Conservation (phyloP, 2,797 vertebrate genomes). For the Odontamblyopus lacepedii region DNA sequence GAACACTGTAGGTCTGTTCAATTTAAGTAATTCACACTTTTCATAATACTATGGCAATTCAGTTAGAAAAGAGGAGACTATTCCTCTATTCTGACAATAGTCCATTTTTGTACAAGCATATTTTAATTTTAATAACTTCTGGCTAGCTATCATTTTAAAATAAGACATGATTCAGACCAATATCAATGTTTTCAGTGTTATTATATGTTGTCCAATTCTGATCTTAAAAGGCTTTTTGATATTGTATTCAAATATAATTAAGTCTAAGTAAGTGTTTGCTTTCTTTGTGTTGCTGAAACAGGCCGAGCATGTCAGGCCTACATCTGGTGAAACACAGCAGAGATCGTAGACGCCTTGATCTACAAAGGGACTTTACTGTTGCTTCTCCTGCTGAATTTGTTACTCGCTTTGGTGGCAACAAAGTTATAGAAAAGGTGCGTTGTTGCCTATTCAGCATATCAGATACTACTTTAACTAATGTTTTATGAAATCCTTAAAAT, state of each 20-base stretch:
- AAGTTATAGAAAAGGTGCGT: slow-evolving; percentile 94
- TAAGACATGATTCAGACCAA: too few species aligned
- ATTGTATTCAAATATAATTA: neutral
- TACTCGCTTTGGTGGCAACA: slow-evolving; percentile 96
- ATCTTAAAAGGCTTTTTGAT: too few species aligned
- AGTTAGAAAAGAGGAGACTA: neutral
- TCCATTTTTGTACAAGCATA: too few species aligned
- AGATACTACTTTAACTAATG: neutral
- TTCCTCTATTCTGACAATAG: neutral
- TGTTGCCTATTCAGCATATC: neutral
- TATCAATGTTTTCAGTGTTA: too few species aligned
- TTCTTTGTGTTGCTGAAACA: slow-evolving; percentile 55
- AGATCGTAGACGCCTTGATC: slow-evolving; percentile 91
- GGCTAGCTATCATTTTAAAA: too few species aligned
- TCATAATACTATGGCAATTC: neutral
- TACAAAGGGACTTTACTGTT: slow-evolving; percentile 96
- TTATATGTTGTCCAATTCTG: too few species aligned
- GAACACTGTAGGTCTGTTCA: neutral
- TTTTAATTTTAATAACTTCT: neutral
- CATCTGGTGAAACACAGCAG: slow-evolving; percentile 94
- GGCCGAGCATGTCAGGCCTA: slow-evolving; percentile 97
- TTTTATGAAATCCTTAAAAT: neutral
- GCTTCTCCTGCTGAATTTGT: slow-evolving; percentile 98
- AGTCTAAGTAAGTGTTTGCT: neutral
- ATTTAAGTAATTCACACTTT: neutral